Base-by-base conservation (phyloP, 2,888 invertebrate genomes). In the Melolontha melolontha region DNA sequence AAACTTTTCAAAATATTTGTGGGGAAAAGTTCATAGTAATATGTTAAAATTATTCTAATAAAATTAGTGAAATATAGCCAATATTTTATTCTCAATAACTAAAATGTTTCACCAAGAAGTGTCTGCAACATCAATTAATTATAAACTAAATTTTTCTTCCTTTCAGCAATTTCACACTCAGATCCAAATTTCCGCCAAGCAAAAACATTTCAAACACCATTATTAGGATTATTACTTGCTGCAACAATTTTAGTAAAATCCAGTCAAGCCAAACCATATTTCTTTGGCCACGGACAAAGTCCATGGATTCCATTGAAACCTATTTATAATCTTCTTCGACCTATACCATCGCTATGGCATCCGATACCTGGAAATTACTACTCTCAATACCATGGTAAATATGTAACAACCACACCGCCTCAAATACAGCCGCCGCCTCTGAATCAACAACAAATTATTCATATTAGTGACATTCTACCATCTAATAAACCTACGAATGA, bases 391-490 rank as follows among this genome's bases (percentile, higher is more conserved):
- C 62, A 62, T 27, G 47, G 27, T 6, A 62, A 34, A 34, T 34
- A 34, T 34, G 8, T 57, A 44, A 69, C 69, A 11, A 70, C 70
- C 5, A 49, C 50, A 39, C 40, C 52, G 40, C 69, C 70, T 5
- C 70, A 72, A 55, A 55, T 70, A 10, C 67, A 67, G 42, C 52
- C 68, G 39, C 72, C 69, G 16, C 68, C 70, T 16, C 29, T 72
- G 42, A 67, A 70, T 55, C 73, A 72, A 59, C 74, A 74, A 29
- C 72, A 74, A 66, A 73, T 72, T 39, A 72, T 74, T 44, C 70
- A 73, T 66, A 74, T 74, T 27, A 69, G 70, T 29, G 71, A 72
- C 17, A 40, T 64, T 8, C 51, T 64, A 17, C 55, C 65, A 16
- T 29, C 11, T 11, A 63, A 51, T 8, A 50, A 49, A 11, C 11